Conservation (phyloP, 2,888 invertebrate genomes). For the Geophilus truncorum region DNA sequence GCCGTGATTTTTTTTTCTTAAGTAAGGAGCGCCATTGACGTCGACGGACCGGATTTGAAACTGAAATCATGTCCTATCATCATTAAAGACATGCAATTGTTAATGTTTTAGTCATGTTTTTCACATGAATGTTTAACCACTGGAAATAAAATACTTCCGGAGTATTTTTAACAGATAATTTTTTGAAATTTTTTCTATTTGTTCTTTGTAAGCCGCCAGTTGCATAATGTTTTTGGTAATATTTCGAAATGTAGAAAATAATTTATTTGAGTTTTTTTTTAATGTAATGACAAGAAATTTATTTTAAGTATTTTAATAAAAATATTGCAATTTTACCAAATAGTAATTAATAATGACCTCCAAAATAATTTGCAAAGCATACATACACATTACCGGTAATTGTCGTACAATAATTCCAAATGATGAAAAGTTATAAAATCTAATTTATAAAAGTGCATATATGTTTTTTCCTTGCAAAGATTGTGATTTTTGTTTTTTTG, state of each 20-base stretch:
- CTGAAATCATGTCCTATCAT: neutral
- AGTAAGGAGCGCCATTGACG: conserved; percentile 13
- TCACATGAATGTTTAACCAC: neutral
- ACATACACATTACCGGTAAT: neutral
- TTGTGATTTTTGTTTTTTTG: neutral
- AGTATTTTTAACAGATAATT: neutral
- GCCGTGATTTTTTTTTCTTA: neutral
- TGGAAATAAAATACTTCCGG: neutral
- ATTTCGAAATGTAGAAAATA: neutral
- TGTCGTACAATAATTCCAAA: neutral
- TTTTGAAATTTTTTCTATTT: neutral
- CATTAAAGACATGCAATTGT: neutral
- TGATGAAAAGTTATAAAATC: neutral
- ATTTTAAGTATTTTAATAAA: conserved; percentile 25
- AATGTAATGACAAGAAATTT: neutral
- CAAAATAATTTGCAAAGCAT: neutral
- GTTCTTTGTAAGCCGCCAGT: too few relatives aligned
- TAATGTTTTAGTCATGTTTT: neutral
- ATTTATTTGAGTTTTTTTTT: neutral
- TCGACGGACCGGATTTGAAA: conserved; percentile 12
- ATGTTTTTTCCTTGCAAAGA: neutral
- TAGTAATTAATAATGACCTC: neutral
- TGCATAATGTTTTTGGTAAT: too few relatives aligned
- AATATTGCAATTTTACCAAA: conserved; percentile 19
- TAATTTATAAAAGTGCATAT: conserved; percentile 16